Percentiles rank a stretch among this genome's conserved stretches.
These are phyloP conservation scores for Dufourea novaeangliae DNA, from an alignment of 1,140 invertebrate species.

Conservation along the genomic window DNA sequence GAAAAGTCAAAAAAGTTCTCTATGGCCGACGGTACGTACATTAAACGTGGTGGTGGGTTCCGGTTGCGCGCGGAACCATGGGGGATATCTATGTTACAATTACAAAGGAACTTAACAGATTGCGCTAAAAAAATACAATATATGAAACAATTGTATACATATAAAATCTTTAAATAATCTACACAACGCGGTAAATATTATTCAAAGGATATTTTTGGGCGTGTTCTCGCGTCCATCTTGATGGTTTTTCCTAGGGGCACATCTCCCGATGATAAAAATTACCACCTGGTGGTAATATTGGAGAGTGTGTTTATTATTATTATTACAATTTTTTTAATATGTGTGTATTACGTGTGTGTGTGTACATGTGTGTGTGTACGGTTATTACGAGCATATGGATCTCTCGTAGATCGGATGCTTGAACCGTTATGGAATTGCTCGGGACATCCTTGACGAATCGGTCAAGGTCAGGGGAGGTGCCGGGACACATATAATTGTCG, in stretches of 20 bases:
- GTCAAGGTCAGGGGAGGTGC: too few relatives aligned
- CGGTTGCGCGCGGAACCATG: too few relatives aligned
- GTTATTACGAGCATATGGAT: background rate
- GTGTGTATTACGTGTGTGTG: conserved; percentile 40
- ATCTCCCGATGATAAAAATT: conserved; percentile 70
- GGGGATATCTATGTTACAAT: conserved; percentile 74
- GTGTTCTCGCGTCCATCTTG: conserved; percentile 4
- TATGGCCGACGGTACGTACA: too few relatives aligned
- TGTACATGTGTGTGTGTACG: conserved; percentile 43
- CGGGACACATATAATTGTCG: too few relatives aligned
- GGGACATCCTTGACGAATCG: too few relatives aligned
- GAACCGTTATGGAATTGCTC: too few relatives aligned
- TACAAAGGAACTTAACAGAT: conserved; percentile 74
- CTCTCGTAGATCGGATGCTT: too few relatives aligned
- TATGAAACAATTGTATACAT: conserved; percentile 73
- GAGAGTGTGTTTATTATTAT: conserved; percentile 65
- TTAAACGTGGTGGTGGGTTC: too few relatives aligned
- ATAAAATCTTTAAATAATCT: conserved; percentile 74
- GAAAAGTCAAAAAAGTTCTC: too few relatives aligned
- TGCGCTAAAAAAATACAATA: conserved; percentile 76
- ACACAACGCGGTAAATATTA: conserved; percentile 63
- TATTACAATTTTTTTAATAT: too few relatives aligned
- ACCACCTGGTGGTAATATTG: conserved; percentile 69
- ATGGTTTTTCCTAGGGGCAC: conserved; percentile 39
- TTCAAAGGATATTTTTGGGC: conserved; percentile 23